phyloP scores from a whole-genome alignment of 2,888 invertebrate genomes.

The Antheraea assamensis region DNA sequence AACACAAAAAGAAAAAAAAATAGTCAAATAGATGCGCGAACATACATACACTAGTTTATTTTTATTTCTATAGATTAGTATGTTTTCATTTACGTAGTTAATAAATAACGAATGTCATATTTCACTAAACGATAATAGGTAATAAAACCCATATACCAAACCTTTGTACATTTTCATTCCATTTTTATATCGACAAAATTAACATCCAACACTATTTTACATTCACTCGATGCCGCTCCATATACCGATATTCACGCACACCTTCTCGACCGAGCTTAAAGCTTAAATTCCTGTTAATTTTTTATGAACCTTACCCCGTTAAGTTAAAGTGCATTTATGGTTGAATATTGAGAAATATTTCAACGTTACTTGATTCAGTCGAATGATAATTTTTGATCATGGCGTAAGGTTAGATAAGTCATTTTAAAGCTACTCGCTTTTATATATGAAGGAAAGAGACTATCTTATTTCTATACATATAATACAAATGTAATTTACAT shows the following conservation, averaged over 20 bases:
- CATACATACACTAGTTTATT: no score
- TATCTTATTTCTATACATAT: no score
- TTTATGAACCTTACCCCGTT: background rate
- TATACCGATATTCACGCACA: background rate
- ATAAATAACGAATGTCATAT: background rate
- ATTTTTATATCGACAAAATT: background rate
- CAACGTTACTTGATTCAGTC: conserved; percentile 2
- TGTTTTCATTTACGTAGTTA: no score
- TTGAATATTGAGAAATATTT: background rate
- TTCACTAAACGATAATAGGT: background rate
- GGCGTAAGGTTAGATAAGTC: conserved; percentile 12
- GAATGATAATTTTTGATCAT: conserved; percentile 12
- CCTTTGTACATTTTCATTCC: background rate
- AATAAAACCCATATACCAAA: no score
- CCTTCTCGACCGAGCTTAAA: background rate
- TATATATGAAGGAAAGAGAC: background rate
- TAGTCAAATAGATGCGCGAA: no score
- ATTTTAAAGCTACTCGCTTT: background rate
- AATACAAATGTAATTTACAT: no score
- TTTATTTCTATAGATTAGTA: no score
- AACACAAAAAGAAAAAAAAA: no score
- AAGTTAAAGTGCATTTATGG: background rate
- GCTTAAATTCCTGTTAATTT: background rate
- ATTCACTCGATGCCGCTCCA: conserved; percentile 3
- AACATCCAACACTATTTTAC: background rate